Evolutionary conservation across 1,140 invertebrate species (phyloP).

Genomic region (Cydia strobilella): DNA sequence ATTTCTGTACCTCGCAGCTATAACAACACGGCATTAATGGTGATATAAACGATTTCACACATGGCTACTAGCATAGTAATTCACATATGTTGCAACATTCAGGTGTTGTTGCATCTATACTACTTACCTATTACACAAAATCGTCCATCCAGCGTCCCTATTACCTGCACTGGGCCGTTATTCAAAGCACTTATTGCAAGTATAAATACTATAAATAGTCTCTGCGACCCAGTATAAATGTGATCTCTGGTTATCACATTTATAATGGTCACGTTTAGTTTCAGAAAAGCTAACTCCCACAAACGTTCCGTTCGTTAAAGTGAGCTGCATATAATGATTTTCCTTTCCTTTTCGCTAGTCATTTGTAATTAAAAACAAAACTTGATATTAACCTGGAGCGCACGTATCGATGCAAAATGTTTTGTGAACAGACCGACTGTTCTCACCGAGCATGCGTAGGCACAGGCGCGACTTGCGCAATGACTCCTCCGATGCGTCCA

Average conservation of each 20-base stretch:
- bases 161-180: conserved; percentile 32
- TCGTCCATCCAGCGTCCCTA: conserved; percentile 45
- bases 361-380: not conserved
- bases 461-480: conserved; percentile 43
- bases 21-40: conserved; percentile 14
- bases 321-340: no score
- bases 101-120: conserved; percentile 38
- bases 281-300: no score
- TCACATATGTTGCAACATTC: conserved; percentile 44
- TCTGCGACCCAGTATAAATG: not conserved
- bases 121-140: conserved; percentile 34
- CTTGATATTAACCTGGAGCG: not conserved
- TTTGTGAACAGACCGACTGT: conserved; percentile 29
- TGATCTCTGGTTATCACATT: not conserved
- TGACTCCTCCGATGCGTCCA: conserved; percentile 34
- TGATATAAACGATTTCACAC: conserved; percentile 31
- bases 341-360: not conserved
- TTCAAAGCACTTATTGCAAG: not conserved
- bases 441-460: conserved; percentile 41
- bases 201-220: no score
- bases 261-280: not conserved
- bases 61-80: conserved; percentile 19
- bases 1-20: conserved; percentile 20
- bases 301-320: no score
- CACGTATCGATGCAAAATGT: not conserved